phyloP scores from a whole-genome alignment of 2,888 invertebrate genomes.

The Chrysodeixis includens region DNA sequence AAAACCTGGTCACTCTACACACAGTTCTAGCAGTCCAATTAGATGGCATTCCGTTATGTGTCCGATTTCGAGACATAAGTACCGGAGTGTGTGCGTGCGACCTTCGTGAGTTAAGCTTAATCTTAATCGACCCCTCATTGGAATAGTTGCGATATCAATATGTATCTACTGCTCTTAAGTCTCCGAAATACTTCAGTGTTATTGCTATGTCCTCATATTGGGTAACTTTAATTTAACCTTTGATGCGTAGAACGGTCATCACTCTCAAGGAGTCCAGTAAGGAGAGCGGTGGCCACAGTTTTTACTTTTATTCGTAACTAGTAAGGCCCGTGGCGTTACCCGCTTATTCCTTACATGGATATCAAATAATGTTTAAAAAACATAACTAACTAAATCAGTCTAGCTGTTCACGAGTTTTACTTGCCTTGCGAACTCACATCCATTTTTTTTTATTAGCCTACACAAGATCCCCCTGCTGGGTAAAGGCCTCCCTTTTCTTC shows the following conservation, averaged over 20 bases:
- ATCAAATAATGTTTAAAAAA: no score
- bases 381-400: no score
- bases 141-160: background rate
- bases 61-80: background rate
- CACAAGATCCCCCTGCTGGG: no score
- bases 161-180: background rate
- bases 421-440: no score
- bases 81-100: background rate
- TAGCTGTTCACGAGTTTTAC: no score
- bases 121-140: background rate
- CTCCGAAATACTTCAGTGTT: background rate
- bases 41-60: slow-evolving; percentile 1
- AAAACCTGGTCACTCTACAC: background rate
- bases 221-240: background rate
- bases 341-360: no score
- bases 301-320: no score
- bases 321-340: no score
- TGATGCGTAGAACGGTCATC: background rate
- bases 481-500: no score
- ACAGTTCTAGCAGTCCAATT: background rate
- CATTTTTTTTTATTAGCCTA: no score
- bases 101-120: background rate
- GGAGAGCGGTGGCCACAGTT: no score
- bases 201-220: background rate
- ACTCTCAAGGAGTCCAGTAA: background rate